Percentiles rank a stretch among this genome's conserved stretches.
Evolutionary conservation across 1,140 invertebrate genomes (phyloP).

Genomic region (Pseudobourletiella spinata): DNA sequence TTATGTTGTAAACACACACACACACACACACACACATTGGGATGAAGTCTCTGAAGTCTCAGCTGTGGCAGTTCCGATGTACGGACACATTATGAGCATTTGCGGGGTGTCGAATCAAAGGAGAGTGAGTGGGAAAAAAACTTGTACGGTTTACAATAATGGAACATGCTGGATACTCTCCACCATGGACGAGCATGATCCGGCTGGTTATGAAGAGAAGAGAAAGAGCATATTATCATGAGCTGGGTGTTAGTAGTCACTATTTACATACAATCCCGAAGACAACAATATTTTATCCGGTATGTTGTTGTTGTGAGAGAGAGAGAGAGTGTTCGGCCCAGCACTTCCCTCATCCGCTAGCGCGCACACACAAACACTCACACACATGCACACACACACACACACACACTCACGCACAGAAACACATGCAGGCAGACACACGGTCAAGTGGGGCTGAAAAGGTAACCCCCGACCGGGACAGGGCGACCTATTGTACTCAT

Average conservation of each 20-base stretch:
- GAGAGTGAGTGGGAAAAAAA: not conserved
- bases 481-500: conserved; percentile 16
- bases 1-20: not conserved
- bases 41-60: too few species aligned
- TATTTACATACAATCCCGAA: not conserved
- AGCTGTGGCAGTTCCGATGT: too few species aligned
- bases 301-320: not conserved
- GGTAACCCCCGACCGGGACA: not conserved
- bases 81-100: not conserved
- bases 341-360: not conserved
- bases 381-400: not conserved
- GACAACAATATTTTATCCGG: not conserved
- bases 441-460: not conserved
- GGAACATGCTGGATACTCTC: not conserved
- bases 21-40: too few species aligned
- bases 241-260: not conserved
- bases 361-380: too few species aligned
- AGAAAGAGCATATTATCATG: not conserved
- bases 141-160: not conserved
- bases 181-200: not conserved
- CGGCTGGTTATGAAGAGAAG: not conserved
- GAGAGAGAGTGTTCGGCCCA: too few species aligned
- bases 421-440: not conserved
- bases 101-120: not conserved
- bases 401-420: not conserved